Base-by-base conservation (phyloP, 2,797 vertebrate genomes). In the Acanthurus lineatus region DNA sequence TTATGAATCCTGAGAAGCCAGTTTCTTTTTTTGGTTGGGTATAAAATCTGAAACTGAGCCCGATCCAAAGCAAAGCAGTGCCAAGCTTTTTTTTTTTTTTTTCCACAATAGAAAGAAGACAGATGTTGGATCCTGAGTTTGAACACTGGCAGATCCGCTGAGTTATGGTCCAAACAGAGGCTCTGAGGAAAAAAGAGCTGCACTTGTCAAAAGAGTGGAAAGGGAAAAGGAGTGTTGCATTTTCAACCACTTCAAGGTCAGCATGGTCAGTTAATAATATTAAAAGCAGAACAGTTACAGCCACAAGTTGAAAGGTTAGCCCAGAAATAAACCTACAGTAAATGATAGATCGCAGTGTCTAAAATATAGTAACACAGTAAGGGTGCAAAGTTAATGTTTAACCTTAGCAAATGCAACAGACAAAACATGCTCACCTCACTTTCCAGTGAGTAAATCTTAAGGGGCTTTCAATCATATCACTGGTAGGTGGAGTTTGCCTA, bases 111-210 rank as follows among this genome's bases (percentile, higher is more conserved):
- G 79, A 87, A 90, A 88, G 76, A 83, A 94, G 88, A 86, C 91
- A 92, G 88, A 93, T 91, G 82, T 85, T 92, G 88, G 87, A 88
- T 82, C 72, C 69, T 49, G 72, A 82, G 77, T 88, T 87, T 82
- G 61, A 49, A 58, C 25, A 73, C 76, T 91, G 84, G 77, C 84
- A 87, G 85, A 86, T 85, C 68, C 76, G 84, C 54, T 62, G 69
- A 81, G 76, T 47, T 72, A 78, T 32, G 73, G 47, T 79, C 79
- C 80, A 88, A 91, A 86, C 74, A 22, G 51, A 62, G 70, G 69
- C 53, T 77, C 35, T 7, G 64, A 44, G 49, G 38, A 76, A 67
- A 44, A 75, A 67, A 63, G 40, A 77, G 66, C 59, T 68, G 72
- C 66, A 81, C 69, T 84, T 89, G 82, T 81, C 79, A 69, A 66